phyloP scores from a whole-genome alignment of 2,797 vertebrate species.

The Ataeniobius toweri region DNA sequence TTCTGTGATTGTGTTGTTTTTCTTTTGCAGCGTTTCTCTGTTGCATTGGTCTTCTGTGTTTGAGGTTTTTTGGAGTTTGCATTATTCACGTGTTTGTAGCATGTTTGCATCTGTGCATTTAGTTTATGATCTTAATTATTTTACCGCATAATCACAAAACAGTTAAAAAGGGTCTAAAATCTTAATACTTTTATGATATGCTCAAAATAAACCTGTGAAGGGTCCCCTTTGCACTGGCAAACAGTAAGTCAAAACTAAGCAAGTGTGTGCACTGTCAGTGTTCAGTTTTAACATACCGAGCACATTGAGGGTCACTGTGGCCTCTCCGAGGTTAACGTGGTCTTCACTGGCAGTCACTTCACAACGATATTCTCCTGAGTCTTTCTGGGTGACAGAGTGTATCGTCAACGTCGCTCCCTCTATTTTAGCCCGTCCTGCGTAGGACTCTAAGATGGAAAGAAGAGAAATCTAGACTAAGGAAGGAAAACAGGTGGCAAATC shows the following conservation, averaged over 20 bases:
- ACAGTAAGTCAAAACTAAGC: neutral
- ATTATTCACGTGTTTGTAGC: no score
- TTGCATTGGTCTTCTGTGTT: no score
- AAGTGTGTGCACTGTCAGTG: neutral
- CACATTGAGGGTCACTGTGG: conserved; percentile 84
- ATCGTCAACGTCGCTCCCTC: conserved; percentile 88
- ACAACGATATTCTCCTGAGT: conserved; percentile 92
- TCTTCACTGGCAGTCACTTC: conserved; percentile 90
- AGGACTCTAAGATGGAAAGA: conserved; percentile 72
- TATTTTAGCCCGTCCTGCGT: conserved; percentile 85
- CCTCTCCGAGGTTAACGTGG: conserved; percentile 85
- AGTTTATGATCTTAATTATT: neutral
- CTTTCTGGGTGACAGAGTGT: conserved; percentile 88
- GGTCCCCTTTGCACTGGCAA: neutral
- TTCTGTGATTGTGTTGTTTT: no score
- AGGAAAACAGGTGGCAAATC: neutral
- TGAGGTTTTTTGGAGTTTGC: no score
- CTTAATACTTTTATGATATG: neutral
- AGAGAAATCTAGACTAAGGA: neutral
- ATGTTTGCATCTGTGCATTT: neutral
- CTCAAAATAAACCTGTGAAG: neutral
- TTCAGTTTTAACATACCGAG: conserved; percentile 76
- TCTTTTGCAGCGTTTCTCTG: no score
- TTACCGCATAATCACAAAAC: neutral
- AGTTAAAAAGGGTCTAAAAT: neutral